A percentile compares a stretch with the other conserved stretches of the same genome.
Conservation (phyloP, 1,140 invertebrate genomes). For the Drosophila nikananu region DNA sequence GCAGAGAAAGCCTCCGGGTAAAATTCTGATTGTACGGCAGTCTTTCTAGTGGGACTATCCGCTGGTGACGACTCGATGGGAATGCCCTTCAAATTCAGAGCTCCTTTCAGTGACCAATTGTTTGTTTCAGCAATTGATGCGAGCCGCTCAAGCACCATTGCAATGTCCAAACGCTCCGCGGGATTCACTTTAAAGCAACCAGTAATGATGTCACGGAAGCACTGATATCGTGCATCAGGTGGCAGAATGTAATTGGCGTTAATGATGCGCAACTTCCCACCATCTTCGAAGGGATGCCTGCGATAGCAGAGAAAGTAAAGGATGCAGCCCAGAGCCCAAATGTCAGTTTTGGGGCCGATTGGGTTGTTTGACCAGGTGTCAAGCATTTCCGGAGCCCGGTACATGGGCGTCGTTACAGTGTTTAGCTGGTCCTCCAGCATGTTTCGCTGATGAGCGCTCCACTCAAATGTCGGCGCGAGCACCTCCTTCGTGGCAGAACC, state of each 20-base stretch:
- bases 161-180: constrained; percentile 89
- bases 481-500: constrained; percentile 96
- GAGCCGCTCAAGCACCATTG: constrained; percentile 92
- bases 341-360: constrained; percentile 95
- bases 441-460: constrained; percentile 96
- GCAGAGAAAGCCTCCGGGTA: constrained; percentile 54
- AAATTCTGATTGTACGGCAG: constrained; percentile 73
- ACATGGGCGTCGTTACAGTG: constrained; percentile 94
- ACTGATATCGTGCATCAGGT: constrained; percentile 91
- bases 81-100: constrained; percentile 83
- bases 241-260: constrained; percentile 98
- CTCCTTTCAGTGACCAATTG: constrained; percentile 91
- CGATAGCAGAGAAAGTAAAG: constrained; percentile 96
- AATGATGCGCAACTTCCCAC: constrained; percentile 97
- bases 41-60: constrained; percentile 66
- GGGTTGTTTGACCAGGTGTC: constrained; percentile 99
- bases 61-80: constrained; percentile 70
- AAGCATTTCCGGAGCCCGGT: constrained; percentile 97
- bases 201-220: constrained; percentile 96
- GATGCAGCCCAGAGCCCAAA: constrained; percentile 99
- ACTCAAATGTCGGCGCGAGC: constrained; percentile 93
- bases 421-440: constrained; percentile 96
- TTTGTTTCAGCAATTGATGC: constrained; percentile 94
- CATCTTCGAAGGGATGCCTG: constrained; percentile 98
- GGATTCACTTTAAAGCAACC: constrained; percentile 95